Evolutionary conservation across 2,797 vertebrate species (phyloP), one percentile per base, ranked within the genome.

Genomic region (Rhincodon typus): DNA sequence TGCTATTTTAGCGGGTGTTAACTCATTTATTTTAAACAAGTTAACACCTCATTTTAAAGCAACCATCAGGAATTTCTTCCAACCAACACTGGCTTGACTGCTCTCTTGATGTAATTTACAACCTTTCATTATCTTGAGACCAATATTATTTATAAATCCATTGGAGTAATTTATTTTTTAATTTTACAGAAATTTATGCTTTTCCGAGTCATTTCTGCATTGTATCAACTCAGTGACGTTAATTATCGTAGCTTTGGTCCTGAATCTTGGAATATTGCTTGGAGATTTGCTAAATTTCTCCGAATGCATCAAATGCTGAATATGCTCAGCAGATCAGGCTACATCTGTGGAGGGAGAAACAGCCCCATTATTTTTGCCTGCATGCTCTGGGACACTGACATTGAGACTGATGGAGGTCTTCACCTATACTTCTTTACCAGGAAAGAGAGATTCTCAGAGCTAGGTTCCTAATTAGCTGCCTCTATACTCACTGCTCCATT

Each of bases 171-270:
- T 84, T 88, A 27, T 30, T 34, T 62, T 62, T 62, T 62, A 62
- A 62, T 88, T 90, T 69, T 27, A 38, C 53, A 90, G 57, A n/a
- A 90, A 90, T 17, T 93, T 6, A 93, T 95, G 88, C 30, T 23
- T 97, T 97, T 97, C 97, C 69, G 98, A 96, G 96, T 98, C 97
- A 96, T 97, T 98, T 93, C 97, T 97, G 96, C 97, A 98, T 96
- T 98, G 98, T 93, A 96, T 86, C 1, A 96, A 97, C 97, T 98
- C 98, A 90, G 96, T 96, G 95, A 98, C 97, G 96, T 96, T 97
- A 96, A 98, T 97, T 96, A 97, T 97, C 67, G 95, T 57, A 15
- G 97, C 97, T 96, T 97, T 98, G 87, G 96, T 96, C 82, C 97
- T 97, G 77, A 94, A 98, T 96, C 97, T 97, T 98, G 96, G 98